Evolutionary conservation across 2,113 vertebrate genomes (phyloP).

Genomic region (Rhinoderma darwinii): DNA sequence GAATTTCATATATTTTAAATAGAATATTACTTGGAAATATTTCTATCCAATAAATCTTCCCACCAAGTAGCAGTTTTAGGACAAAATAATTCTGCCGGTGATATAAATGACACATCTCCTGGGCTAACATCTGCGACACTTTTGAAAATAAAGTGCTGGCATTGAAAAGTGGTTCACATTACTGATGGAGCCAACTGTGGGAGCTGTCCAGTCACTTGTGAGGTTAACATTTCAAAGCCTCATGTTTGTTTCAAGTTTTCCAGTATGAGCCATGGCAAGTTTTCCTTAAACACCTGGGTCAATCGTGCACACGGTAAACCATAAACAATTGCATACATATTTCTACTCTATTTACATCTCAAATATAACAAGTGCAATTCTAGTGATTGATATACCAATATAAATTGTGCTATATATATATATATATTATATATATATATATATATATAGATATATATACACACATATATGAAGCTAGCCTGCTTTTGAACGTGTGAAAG

Average conservation of each 20-base stretch:
- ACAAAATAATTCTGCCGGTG: background rate
- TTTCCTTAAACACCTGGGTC: background rate
- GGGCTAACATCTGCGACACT: background rate
- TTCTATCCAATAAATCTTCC: background rate
- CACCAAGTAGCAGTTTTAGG: background rate
- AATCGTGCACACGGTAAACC: background rate
- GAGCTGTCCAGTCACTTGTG: background rate
- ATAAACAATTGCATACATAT: background rate
- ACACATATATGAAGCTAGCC: no score
- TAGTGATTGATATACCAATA: no score
- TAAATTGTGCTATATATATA: no score
- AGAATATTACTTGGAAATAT: background rate
- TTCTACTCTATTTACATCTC: no score
- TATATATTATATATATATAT: no score
- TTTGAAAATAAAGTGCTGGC: background rate
- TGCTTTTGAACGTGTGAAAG: no score
- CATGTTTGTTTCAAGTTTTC: background rate
- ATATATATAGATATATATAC: no score
- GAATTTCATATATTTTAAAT: background rate
- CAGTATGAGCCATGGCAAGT: background rate
- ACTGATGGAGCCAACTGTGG: background rate
- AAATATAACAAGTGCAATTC: background rate
- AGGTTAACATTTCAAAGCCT: background rate
- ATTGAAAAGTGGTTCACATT: conserved; percentile 4
- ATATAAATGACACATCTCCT: background rate